Base-by-base conservation (phyloP, 2,113 vertebrate species). In the Lycocorax pyrrhopterus region DNA sequence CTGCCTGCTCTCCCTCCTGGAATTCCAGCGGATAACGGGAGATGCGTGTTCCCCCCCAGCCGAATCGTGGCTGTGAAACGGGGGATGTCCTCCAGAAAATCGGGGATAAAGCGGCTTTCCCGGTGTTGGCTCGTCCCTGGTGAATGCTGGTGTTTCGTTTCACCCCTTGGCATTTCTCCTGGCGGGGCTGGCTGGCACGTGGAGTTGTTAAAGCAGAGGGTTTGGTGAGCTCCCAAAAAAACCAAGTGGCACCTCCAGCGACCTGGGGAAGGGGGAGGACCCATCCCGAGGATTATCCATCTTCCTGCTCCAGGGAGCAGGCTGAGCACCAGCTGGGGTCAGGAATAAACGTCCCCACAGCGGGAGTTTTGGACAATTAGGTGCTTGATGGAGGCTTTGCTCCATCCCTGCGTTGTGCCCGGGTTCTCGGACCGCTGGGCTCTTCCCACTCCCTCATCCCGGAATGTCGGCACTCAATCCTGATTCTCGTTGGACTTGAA, bases 321-420 rank as follows among this genome's bases (percentile, higher is more conserved):
- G 85, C 94, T 94, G 96, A 96, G 83, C 95, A 79, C 68, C 96
- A 94, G 94, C 96, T 96, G 94, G 96, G 96, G 95, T 91, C 95
- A 89, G 90, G 95, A 29, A 94, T 94, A 92, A 96, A 97, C 87
- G 95, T 93, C 93, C 95, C 88, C 89, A 67, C 58, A 35, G 63
- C 79, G 0, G 87, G 89, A 93, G 95, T 86, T 97, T 94, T 96
- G 97, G 94, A 44, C 96, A 93, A 96, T 97, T 97, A 96, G 95
- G 93, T 94, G 93, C 96, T 62, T 92, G 68, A 96, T 97, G 97
- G 68, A 88, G 97, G 95, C 25, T 90, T 84, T 71, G 72, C 96
- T 55, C 89, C 89, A 41, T 97, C 77, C 82, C 44, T 4, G 13
- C 84, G 1, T 76, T 92, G 4, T 37, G 18, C 72, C 60, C 30